These are phyloP conservation scores for Parazoanthus darwini DNA, from an alignment of 92 coral and sea anemone species.

Conservation along the genomic window DNA sequence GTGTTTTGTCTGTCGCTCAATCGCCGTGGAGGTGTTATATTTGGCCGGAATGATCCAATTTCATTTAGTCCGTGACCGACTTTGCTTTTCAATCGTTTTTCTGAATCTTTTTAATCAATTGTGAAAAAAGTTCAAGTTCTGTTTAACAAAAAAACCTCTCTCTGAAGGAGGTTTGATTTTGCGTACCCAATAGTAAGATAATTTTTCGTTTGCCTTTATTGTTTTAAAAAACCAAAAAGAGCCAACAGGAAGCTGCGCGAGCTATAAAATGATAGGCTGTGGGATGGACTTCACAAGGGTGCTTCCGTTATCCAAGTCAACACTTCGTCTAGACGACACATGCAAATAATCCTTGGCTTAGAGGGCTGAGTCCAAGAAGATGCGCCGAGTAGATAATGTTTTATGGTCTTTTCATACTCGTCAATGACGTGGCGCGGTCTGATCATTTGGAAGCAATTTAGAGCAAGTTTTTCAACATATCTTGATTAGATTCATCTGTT, in stretches of 20 bases:
- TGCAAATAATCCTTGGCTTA: not conserved
- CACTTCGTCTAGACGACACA: not conserved
- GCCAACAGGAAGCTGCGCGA: not conserved
- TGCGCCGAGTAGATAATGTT: not conserved
- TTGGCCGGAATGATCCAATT: not conserved
- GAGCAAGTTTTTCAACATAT: not conserved
- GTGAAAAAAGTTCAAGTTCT: too few species aligned
- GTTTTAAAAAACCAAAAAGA: too few species aligned
- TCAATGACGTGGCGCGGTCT: not conserved
- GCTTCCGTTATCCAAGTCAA: not conserved
- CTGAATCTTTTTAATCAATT: not conserved
- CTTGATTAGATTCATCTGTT: not conserved
- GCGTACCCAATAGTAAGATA: not conserved
- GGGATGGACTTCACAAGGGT: not conserved
- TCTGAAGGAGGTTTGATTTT: too few species aligned
- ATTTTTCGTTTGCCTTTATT: not conserved
- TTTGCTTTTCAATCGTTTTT: not conserved
- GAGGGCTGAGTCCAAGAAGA: not conserved
- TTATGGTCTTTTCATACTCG: not conserved
- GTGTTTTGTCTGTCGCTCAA: not conserved
- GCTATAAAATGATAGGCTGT: not conserved
- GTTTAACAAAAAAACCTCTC: too few species aligned
- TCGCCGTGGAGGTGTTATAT: not conserved
- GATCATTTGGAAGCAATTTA: not conserved
- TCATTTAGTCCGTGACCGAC: not conserved